These are phyloP conservation scores for Leucania comma DNA, from an alignment of 2,888 invertebrate species.

Conservation along the genomic window DNA sequence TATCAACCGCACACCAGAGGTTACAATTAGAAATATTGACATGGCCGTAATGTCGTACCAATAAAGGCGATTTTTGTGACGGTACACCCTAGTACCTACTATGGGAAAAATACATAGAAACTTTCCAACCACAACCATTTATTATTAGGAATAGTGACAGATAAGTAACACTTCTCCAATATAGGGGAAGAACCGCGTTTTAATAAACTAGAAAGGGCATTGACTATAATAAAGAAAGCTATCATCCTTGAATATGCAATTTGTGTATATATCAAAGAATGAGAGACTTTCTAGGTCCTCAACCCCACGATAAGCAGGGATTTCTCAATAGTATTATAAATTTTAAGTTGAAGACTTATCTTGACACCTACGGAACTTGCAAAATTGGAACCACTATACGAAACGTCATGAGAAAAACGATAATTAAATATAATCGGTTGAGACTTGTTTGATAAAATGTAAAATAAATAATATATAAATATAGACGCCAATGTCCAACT, in stretches of 20 bases:
- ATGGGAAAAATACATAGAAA: not conserved
- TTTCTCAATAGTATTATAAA: not conserved
- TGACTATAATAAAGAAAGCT: not conserved
- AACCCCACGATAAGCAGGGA: not conserved
- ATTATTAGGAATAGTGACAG: not conserved
- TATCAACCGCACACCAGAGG: not conserved
- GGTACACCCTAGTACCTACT: not conserved
- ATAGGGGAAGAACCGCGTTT: not conserved
- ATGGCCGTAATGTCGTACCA: not conserved
- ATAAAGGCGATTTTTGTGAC: not conserved
- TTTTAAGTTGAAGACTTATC: not conserved
- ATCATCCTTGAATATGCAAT: not conserved
- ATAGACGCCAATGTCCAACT: slow-evolving; percentile 1
- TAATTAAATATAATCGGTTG: slow-evolving; percentile 23
- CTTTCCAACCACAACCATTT: not conserved
- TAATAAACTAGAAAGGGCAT: not conserved
- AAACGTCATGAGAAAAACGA: slow-evolving; percentile 14
- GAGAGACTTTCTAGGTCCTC: not conserved
- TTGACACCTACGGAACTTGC: slow-evolving; percentile 28
- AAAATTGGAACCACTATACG: not conserved
- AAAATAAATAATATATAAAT: slow-evolving; percentile 48
- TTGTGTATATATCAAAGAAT: not conserved
- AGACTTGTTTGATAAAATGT: slow-evolving; percentile 30
- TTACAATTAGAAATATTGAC: not conserved
- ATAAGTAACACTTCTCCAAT: no score